Percentiles rank a stretch among this genome's conserved stretches.
Conservation (phyloP, 2,797 vertebrate species). For the Hyperoplus immaculatus region DNA sequence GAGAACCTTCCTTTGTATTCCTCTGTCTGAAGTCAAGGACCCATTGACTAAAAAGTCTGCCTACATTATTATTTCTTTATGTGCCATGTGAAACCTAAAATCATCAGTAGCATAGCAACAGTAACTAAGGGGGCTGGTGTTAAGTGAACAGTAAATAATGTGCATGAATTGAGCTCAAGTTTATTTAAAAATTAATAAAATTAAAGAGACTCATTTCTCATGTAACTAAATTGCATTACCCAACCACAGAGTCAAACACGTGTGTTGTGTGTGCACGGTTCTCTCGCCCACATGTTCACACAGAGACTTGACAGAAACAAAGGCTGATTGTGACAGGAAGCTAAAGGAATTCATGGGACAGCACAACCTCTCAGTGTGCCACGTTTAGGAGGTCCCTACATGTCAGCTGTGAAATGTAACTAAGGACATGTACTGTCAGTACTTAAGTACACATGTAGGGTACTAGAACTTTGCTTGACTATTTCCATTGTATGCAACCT, state of each 20-base stretch:
- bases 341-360: constrained; percentile 51
- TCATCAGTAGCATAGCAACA: not conserved
- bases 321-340: constrained; percentile 62
- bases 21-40: not conserved
- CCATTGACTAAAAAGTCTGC: not conserved
- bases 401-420: too few species aligned
- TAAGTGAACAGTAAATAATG: not conserved
- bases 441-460: too few species aligned
- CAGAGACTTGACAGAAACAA: constrained; percentile 52
- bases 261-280: constrained; percentile 27
- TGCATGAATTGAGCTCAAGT: not conserved
- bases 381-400: constrained; percentile 29
- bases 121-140: not conserved
- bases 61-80: not conserved
- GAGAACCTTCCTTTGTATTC: not conserved
- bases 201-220: constrained; percentile 10
- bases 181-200: too few species aligned
- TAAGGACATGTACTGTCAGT: too few species aligned
- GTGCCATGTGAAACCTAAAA: not conserved
- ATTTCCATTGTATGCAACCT: too few species aligned
- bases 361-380: constrained; percentile 45
- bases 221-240: constrained; percentile 11
- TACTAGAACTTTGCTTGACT: too few species aligned
- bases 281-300: constrained; percentile 49
- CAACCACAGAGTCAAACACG: constrained; percentile 24